A percentile compares a stretch with the other conserved stretches of the same genome.
Conservation (phyloP, 2,113 vertebrate genomes). For the Heteronetta atricapilla region DNA sequence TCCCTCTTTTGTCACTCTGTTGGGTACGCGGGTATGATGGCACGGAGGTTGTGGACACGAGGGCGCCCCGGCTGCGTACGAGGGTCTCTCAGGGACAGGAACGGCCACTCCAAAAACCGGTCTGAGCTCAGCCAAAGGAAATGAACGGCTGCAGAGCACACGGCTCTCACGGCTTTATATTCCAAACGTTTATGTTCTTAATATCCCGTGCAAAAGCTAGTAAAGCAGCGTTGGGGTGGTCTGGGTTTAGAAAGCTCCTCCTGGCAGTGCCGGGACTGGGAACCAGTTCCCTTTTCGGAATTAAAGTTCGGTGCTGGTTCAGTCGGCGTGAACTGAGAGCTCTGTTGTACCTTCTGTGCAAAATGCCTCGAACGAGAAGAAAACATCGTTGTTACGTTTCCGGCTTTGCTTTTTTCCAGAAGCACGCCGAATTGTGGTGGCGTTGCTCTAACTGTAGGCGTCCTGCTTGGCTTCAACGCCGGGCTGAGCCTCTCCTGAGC, state of each 20-base stretch:
- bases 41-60: too few relatives aligned
- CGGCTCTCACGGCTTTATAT: neutral
- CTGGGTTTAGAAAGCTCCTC: neutral
- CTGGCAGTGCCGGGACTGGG: neutral
- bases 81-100: neutral
- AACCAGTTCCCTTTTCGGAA: accelerated
- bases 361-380: neutral
- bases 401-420: neutral
- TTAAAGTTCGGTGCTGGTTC: neutral
- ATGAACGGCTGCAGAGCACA: accelerated
- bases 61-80: neutral
- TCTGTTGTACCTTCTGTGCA: neutral
- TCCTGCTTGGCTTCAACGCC: neutral
- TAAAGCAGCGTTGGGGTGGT: neutral
- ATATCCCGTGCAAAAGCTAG: accelerated
- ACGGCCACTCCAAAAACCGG: neutral
- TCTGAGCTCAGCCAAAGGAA: neutral
- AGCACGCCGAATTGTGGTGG: neutral
- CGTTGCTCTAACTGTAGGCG: neutral
- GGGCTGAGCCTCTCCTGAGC: accelerated
- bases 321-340: accelerated
- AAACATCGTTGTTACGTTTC: accelerated
- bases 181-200: accelerated
- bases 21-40: accelerated
- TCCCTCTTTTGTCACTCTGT: accelerated